Conservation (phyloP, 2,113 vertebrate genomes). For the Rhabdomys dilectus region DNA sequence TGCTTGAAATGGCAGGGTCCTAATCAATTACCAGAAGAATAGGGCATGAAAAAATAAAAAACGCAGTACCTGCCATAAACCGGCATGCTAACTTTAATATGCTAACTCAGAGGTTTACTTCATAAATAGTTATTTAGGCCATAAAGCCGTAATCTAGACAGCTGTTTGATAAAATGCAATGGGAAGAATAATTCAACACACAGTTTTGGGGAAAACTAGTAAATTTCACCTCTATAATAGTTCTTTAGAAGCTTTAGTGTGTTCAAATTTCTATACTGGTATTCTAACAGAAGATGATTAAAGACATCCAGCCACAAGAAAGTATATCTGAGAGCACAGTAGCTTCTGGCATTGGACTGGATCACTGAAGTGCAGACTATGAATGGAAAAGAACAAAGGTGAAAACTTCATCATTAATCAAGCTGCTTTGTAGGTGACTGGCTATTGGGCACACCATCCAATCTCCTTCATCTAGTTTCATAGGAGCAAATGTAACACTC, state of each 20-base stretch:
- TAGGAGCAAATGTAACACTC: not conserved
- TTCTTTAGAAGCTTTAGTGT: not conserved
- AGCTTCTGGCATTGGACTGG: slow-evolving; percentile 13
- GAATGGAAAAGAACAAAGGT: slow-evolving; percentile 58
- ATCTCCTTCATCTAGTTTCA: slow-evolving; percentile 39
- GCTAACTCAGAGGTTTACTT: slow-evolving; percentile 28
- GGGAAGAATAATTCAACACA: not conserved
- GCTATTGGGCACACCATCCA: slow-evolving; percentile 41
- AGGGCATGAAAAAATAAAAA: slow-evolving; percentile 2
- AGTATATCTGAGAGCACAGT: slow-evolving; percentile 50
- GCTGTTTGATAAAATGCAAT: slow-evolving; percentile 32
- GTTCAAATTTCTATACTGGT: slow-evolving; percentile 57
- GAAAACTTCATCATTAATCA: slow-evolving; percentile 69
- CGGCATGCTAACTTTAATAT: not conserved
- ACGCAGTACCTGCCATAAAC: not conserved
- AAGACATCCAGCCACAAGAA: slow-evolving; percentile 59
- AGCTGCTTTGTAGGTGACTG: slow-evolving; percentile 17
- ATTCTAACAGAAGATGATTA: slow-evolving; percentile 65
- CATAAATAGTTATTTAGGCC: not conserved
- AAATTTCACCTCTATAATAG: not conserved
- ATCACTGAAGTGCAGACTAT: slow-evolving; percentile 17
- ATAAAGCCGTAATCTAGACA: not conserved
- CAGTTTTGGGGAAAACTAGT: not conserved
- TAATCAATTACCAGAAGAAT: slow-evolving; percentile 46
- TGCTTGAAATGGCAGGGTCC: not conserved